A percentile compares a stretch with the other conserved stretches of the same genome.
Conservation (phyloP, 2,113 vertebrate genomes). For the Neopipo cinnamomea region DNA sequence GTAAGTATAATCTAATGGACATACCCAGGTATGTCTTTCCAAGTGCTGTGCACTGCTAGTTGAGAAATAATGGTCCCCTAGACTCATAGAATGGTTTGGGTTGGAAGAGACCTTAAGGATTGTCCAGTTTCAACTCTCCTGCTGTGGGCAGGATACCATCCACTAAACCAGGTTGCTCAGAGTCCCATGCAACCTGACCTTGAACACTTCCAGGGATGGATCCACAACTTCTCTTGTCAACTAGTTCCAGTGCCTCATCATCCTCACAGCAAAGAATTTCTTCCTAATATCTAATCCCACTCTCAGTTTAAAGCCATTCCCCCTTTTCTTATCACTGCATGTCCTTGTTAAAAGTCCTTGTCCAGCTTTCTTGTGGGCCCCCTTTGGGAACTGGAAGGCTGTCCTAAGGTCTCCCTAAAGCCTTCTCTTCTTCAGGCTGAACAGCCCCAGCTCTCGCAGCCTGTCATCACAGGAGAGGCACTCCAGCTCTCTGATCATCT, state of each 20-base stretch:
- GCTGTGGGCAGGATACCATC: background rate
- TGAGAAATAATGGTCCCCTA: background rate
- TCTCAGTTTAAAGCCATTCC: background rate
- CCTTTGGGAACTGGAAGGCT: background rate
- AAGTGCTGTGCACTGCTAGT: background rate
- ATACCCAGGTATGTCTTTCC: background rate
- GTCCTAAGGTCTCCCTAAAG: background rate
- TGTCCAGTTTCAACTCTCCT: background rate
- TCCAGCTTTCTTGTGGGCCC: background rate
- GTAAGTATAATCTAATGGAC: background rate
- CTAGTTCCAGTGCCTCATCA: background rate
- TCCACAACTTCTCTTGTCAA: background rate
- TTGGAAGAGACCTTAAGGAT: background rate
- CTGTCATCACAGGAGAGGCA: background rate
- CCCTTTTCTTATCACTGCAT: background rate
- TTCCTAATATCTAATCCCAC: background rate
- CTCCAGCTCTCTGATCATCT: background rate
- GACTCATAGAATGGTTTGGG: background rate
- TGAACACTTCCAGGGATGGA: background rate
- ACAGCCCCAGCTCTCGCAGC: background rate
- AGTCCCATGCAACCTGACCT: rapidly evolving
- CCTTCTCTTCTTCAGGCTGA: background rate
- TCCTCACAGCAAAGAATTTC: background rate
- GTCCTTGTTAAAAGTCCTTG: background rate
- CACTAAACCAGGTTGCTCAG: background rate